A percentile compares a stretch with the other conserved stretches of the same genome.
phyloP scores from a whole-genome alignment of 1,140 invertebrate species.

The Drosophila pallidifrons region DNA sequence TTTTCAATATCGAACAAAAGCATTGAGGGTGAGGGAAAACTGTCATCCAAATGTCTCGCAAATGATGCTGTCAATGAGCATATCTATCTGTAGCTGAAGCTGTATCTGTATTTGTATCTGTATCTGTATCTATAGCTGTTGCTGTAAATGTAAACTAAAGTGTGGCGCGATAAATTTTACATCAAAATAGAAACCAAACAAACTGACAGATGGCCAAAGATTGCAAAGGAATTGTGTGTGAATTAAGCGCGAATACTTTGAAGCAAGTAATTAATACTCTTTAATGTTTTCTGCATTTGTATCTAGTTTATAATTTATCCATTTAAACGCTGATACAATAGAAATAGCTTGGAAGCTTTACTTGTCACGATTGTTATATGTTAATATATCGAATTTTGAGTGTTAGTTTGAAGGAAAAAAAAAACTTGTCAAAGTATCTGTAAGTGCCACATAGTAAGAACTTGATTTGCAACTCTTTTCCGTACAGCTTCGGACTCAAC shows the following conservation, averaged over 20 bases:
- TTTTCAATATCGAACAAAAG: constrained; percentile 19
- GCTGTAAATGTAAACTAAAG: neutral
- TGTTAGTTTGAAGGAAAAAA: neutral
- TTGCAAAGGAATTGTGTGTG: neutral
- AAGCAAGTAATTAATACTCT: neutral
- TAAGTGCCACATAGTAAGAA: neutral
- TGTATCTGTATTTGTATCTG: constrained; percentile 5
- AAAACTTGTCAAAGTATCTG: neutral
- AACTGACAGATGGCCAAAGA: neutral
- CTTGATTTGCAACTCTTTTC: neutral
- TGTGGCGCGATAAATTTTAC: constrained; percentile 2
- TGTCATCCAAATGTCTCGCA: constrained; percentile 36
- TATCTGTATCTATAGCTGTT: constrained; percentile 17
- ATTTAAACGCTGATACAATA: neutral
- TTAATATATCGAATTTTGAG: neutral
- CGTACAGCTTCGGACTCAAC: no score
- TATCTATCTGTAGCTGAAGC: constrained; percentile 14
- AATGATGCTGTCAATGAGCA: constrained; percentile 38
- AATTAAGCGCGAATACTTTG: neutral
- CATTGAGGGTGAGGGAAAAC: constrained; percentile 16
- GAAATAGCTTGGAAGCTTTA: neutral
- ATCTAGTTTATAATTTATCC: neutral
- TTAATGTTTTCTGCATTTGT: neutral
- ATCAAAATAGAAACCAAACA: neutral
- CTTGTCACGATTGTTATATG: neutral